A percentile compares a stretch with the other conserved stretches of the same genome.
Evolutionary conservation across 30 jellyfish, hydroid and myxozoan genomes (phyloP).

Genomic region (Mastigias papua): DNA sequence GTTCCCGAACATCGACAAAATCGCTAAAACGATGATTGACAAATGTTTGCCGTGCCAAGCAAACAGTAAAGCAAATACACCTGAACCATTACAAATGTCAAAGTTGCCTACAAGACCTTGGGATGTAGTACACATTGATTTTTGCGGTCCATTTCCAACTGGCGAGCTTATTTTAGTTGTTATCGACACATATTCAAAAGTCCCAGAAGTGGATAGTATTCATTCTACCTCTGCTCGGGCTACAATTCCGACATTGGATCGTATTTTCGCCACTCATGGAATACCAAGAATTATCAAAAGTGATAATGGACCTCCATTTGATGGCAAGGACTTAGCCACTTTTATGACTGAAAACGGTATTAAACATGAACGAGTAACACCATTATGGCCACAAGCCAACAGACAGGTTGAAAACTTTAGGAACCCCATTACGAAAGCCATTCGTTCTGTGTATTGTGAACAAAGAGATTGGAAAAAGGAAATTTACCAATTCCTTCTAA

Average conservation of each 20-base stretch:
- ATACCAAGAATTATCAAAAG: slow-evolving; percentile 7
- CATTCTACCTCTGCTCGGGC: slow-evolving; percentile 15
- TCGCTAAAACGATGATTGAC: slow-evolving; percentile 7
- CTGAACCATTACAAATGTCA: slow-evolving; percentile 19
- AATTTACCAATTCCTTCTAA: slow-evolving; percentile 13
- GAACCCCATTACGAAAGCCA: slow-evolving; percentile 15
- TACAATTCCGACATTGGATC: slow-evolving; percentile 22
- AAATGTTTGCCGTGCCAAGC: slow-evolving; percentile 29
- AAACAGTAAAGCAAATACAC: slow-evolving; percentile 19
- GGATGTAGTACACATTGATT: slow-evolving; percentile 9
- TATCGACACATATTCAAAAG: slow-evolving; percentile 26
- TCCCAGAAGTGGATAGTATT: slow-evolving; percentile 44
- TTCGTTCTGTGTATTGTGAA: slow-evolving; percentile 13
- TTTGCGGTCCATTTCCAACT: slow-evolving; percentile 33
- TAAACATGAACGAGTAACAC: slow-evolving; percentile 21
- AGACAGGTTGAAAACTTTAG: not conserved
- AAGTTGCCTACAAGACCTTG: slow-evolving; percentile 39
- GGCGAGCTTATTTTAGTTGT: slow-evolving; percentile 24
- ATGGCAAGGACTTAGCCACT: slow-evolving; percentile 3
- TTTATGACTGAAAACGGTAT: slow-evolving; percentile 19
- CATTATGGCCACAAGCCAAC: slow-evolving; percentile 48
- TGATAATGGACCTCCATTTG: slow-evolving; percentile 33
- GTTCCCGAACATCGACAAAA: slow-evolving; percentile 22
- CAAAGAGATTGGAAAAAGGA: slow-evolving; percentile 28
- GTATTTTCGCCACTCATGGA: slow-evolving; percentile 34